A percentile compares a stretch with the other conserved stretches of the same genome.
These are phyloP conservation scores for Mormyrus proboscirostris DNA, from an alignment of 2,797 vertebrate genomes.

Conservation along the genomic window DNA sequence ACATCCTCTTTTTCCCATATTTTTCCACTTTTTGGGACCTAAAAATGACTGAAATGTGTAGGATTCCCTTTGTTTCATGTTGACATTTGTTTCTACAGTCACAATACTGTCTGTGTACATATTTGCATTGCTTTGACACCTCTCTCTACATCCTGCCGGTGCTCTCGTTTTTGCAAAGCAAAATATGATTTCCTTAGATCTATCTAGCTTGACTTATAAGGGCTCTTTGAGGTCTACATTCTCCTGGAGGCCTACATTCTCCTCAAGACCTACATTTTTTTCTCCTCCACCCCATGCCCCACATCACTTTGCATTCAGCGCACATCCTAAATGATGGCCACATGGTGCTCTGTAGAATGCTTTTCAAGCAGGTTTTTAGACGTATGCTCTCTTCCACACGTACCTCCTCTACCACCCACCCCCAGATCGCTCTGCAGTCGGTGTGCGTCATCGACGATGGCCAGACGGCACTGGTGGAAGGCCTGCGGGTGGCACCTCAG, in stretches of 20 bases:
- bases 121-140: not conserved
- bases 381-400: not conserved
- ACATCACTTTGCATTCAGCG: not conserved
- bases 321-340: not conserved
- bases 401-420: not conserved
- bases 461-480: not conserved
- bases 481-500: not conserved
- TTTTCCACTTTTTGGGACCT: not conserved
- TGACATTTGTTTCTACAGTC: not conserved
- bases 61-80: not conserved
- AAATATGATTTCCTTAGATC: not conserved
- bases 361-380: not conserved
- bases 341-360: not conserved
- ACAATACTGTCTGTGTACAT: not conserved
- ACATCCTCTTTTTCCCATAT: not conserved
- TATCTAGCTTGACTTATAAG: not conserved
- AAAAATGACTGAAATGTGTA: not conserved
- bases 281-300: not conserved
- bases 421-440: not conserved
- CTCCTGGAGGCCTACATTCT: not conserved
- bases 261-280: not conserved
- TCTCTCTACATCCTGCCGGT: not conserved
- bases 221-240: not conserved
- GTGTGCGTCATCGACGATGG: not conserved
- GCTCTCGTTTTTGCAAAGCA: not conserved